Conservation (phyloP, 2,888 invertebrate genomes). For the Hedychridium roseum region DNA sequence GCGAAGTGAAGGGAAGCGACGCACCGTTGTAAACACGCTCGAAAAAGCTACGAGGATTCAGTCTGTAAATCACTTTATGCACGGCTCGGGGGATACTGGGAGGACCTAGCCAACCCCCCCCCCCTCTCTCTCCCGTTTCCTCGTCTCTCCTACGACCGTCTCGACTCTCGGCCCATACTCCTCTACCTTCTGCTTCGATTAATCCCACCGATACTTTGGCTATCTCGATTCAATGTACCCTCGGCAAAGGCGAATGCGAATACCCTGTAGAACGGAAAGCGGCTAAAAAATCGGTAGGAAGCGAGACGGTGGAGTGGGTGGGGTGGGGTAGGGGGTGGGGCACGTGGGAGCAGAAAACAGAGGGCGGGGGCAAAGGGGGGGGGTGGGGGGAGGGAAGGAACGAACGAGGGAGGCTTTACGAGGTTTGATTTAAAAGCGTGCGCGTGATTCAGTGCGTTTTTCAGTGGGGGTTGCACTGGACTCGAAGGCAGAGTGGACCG, state of each 20-base stretch:
- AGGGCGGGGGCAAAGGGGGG: constrained; percentile 5
- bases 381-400: neutral
- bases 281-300: too few relatives aligned
- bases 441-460: constrained; percentile 46
- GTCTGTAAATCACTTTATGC: constrained; percentile 3
- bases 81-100: constrained; percentile 1
- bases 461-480: too few relatives aligned
- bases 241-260: too few relatives aligned
- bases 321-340: constrained; percentile 2
- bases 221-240: too few relatives aligned
- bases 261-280: too few relatives aligned
- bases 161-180: neutral
- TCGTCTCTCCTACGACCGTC: neutral
- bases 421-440: constrained; percentile 55
- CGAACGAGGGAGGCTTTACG: constrained; percentile 36
- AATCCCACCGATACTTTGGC: too few relatives aligned
- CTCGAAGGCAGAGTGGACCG: constrained; percentile 12
- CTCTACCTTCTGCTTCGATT: too few relatives aligned
- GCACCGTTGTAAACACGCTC: neutral
- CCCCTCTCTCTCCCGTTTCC: constrained; percentile 1
- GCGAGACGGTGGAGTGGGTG: neutral
- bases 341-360: constrained; percentile 10
- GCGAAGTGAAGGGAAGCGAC: too few relatives aligned
- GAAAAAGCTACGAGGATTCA: constrained; percentile 2
- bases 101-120: constrained; percentile 2